These are phyloP conservation scores for Chlorodrepanis virens DNA, from an alignment of 2,113 vertebrate species.

Conservation along the genomic window DNA sequence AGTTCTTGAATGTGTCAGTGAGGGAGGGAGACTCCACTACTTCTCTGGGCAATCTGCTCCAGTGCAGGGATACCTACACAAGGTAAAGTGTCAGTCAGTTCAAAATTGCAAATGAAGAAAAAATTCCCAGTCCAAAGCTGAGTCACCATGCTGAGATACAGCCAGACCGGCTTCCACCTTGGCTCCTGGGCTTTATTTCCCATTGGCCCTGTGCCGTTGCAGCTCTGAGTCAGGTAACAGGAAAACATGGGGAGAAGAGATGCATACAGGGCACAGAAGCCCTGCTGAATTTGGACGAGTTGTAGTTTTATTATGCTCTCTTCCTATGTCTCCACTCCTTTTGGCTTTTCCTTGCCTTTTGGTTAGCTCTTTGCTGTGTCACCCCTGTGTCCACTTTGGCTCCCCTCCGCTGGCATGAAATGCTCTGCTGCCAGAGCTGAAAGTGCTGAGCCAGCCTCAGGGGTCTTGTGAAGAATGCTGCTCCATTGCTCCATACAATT, in stretches of 20 bases:
- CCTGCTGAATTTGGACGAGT: neutral
- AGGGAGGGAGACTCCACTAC: neutral
- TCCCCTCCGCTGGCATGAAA: neutral
- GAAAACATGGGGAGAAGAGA: neutral
- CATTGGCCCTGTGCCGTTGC: neutral
- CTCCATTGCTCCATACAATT: constrained; percentile 22
- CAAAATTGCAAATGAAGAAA: neutral
- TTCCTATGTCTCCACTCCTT: neutral
- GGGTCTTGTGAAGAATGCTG: constrained; percentile 43
- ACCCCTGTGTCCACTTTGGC: neutral
- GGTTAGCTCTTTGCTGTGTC: neutral
- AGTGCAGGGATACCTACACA: neutral
- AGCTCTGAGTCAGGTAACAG: neutral
- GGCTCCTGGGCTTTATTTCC: neutral
- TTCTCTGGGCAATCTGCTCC: neutral
- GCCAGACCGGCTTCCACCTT: neutral
- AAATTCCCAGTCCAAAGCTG: neutral
- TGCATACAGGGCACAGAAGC: fast-evolving
- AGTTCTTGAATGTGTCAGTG: neutral
- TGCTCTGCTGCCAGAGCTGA: neutral
- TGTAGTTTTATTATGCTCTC: neutral
- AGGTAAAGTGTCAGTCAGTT: neutral
- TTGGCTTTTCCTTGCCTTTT: neutral
- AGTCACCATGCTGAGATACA: neutral
- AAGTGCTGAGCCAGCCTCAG: constrained; percentile 49